Conservation (phyloP, 2,797 vertebrate species). For the Phataginus tetradactyla region DNA sequence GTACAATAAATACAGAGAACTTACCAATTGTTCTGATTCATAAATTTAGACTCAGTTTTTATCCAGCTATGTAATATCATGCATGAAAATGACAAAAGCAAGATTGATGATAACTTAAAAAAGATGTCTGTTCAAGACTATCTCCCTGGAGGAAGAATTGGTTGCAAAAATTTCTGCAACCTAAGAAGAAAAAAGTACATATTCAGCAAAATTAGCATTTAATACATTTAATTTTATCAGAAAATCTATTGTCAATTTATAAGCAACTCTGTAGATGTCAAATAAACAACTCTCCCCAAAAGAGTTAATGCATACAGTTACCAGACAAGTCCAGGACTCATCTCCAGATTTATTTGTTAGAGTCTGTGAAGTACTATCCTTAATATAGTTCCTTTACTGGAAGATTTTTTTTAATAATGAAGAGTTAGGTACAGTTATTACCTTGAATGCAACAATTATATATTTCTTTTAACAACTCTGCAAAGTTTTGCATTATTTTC, state of each 20-base stretch:
- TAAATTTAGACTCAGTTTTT: not conserved
- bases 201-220: not conserved
- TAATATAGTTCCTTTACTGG: not conserved
- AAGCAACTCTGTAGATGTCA: not conserved
- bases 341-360: not conserved
- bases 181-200: not conserved
- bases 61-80: not conserved
- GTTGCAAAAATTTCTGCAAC: conserved; percentile 1
- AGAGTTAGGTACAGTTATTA: not conserved
- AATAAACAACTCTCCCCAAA: not conserved
- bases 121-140: not conserved
- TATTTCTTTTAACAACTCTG: not conserved
- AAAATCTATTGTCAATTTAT: conserved; percentile 14
- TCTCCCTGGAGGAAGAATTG: not conserved
- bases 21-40: conserved; percentile 15
- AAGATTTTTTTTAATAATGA: not conserved
- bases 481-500: not conserved
- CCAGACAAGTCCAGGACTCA: not conserved
- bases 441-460: not conserved
- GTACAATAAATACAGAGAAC: not conserved
- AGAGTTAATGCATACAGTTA: not conserved
- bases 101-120: not conserved
- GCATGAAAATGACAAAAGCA: not conserved
- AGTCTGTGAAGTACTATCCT: not conserved
- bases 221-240: conserved; percentile 1